Base-by-base conservation (phyloP, 2,797 vertebrate genomes). In the Chaenodraco wilsoni region DNA sequence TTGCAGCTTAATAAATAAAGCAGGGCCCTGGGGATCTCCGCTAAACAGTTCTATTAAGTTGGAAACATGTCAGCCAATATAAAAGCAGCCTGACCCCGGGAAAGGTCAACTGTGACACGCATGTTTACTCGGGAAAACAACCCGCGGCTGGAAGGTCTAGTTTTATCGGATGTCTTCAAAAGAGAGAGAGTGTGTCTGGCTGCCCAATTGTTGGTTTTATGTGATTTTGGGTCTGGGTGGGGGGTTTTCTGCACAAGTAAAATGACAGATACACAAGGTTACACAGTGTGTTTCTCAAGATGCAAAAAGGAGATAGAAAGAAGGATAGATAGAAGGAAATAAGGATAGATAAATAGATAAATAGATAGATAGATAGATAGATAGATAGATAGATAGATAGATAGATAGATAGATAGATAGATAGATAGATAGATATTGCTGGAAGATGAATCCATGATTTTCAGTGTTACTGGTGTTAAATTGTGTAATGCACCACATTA, bases 1-100 rank as follows among this genome's bases (percentile, higher is more conserved):
- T 95, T 94, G 95, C 82, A 77, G 94, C 94, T 94, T 95, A 95
- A 95, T 95, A 96, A 95, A 95, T 94, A 92, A 91, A 88, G 78
- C 83, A 89, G 84, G 89, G 84, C 95, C 94, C 94, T 74, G 75
- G 94, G 95, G 94, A 95, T 88, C 87, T 58, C 79, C 21, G 84
- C 91, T 96, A 95, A 96, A 94, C 93, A 94, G 93, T 95, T 96
- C 94, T 95, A 95, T 96, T 95, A 96, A 94, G 93, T 95, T 94
- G 93, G 93, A 94, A 95, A 95, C 94, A 95, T 95, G 95, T 95
- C 95, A 95, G 93, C 92, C 95, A 94, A 95, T 96, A 95, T 95
- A 95, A 95, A 95, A 95, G 92, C 94, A 83, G 90, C 80, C 91
- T 94, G 94, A 95, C 94, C 95, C 92, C 74, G 4, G 79, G 87